phyloP scores from a whole-genome alignment of 37 sponge, comb jelly and placozoan species.

The Aplysina aerophoba region DNA sequence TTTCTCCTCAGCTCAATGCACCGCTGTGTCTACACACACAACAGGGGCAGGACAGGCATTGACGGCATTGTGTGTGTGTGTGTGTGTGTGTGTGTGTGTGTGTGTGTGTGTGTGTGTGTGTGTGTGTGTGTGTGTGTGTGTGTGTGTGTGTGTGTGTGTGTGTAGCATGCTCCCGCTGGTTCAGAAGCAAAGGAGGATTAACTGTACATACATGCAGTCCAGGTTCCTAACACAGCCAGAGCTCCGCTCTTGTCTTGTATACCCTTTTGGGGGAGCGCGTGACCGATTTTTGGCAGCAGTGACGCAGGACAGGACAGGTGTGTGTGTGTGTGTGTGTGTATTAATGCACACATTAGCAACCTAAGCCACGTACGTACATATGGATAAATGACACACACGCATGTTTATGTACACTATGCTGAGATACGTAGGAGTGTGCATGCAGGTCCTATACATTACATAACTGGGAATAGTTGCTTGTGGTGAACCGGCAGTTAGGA shows the following conservation, averaged over 20 bases:
- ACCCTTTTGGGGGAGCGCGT: no score
- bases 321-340: neutral
- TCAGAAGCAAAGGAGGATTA: no score
- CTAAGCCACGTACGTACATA: neutral
- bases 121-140: no score
- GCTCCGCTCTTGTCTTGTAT: no score
- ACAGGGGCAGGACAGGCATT: neutral
- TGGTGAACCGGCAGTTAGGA: no score
- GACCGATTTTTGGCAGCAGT: no score
- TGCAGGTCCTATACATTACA: neutral
- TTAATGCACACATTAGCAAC: neutral
- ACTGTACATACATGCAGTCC: no score
- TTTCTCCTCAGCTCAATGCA: slow-evolving; percentile 57
- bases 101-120: slow-evolving; percentile 15
- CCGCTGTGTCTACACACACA: slow-evolving; percentile 47
- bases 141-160: no score
- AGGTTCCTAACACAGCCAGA: no score
- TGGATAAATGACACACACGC: neutral
- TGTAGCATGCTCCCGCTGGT: no score
- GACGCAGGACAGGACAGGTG: neutral
- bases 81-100: slow-evolving; percentile 29
- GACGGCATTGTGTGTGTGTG: neutral
- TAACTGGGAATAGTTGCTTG: no score
- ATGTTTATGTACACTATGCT: neutral
- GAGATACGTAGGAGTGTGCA: neutral